These are phyloP conservation scores for Listronotus oregonensis DNA, from an alignment of 1,140 invertebrate species.

Conservation along the genomic window DNA sequence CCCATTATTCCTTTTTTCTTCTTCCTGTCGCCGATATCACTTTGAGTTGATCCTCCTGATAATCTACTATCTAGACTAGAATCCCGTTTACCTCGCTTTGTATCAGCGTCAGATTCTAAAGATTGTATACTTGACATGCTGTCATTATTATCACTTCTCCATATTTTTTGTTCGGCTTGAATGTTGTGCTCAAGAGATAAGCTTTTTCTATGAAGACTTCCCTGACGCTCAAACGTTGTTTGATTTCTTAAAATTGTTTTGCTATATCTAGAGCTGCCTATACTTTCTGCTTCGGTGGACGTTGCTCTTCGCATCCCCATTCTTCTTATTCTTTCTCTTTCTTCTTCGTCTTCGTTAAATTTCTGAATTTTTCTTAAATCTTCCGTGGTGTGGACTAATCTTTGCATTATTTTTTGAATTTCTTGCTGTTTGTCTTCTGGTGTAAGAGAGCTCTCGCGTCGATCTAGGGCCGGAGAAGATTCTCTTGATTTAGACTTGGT, in stretches of 20 bases:
- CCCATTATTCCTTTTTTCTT: slow-evolving; percentile 85
- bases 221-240: slow-evolving; percentile 52
- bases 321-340: slow-evolving; percentile 56
- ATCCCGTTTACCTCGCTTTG: slow-evolving; percentile 62
- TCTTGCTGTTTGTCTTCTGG: slow-evolving; percentile 51
- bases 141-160: slow-evolving; percentile 72
- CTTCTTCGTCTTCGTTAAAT: slow-evolving; percentile 58
- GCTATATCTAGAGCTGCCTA: slow-evolving; percentile 41
- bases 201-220: slow-evolving; percentile 69
- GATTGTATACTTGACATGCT: slow-evolving; percentile 74
- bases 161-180: slow-evolving; percentile 62
- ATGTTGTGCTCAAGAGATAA: slow-evolving; percentile 76
- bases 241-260: slow-evolving; percentile 56
- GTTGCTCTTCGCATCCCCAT: slow-evolving; percentile 57
- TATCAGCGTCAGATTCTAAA: slow-evolving; percentile 65
- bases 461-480: slow-evolving; percentile 63
- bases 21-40: slow-evolving; percentile 73
- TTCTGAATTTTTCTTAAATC: slow-evolving; percentile 59
- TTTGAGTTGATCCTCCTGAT: slow-evolving; percentile 82
- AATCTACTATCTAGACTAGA: slow-evolving; percentile 77
- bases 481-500: slow-evolving; percentile 64
- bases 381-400: slow-evolving; percentile 60
- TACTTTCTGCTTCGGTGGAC: slow-evolving; percentile 56
- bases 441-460: slow-evolving; percentile 48
- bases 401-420: slow-evolving; percentile 54